Evolutionary conservation across 2,888 invertebrate species (phyloP), one percentile per base, ranked within the genome.

Genomic region (Trilocha varians): DNA sequence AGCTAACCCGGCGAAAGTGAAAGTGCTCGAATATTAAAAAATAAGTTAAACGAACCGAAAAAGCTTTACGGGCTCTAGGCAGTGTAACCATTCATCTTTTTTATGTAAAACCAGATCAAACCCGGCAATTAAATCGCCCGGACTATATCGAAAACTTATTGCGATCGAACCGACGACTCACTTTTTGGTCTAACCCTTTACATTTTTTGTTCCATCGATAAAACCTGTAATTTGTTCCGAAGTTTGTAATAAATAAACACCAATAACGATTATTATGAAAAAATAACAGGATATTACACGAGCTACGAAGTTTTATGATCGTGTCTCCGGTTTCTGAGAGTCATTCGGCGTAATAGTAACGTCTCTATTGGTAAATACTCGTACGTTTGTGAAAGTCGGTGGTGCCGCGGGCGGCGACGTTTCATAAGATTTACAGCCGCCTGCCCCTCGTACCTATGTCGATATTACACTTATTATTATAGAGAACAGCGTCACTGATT

Each of bases 131-230:
- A 85, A 85, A 85, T 80, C 77, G 79, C 70, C 78, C 82, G 82
- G 73, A 80, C 82, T 57, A 79, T 84, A 84, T 85, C 84, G 83
- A 82, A 82, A 83, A 85, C 80, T 80, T 85, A 85, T 85, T 85
- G 84, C 83, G 78, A 83, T 80, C 83, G 75, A 67, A 56, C 80
- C 73, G 71, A 83, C 84, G 82, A 82, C 84, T 85, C 77, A 84
- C 78, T 84, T 85, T 85, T 85, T 84, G 75, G 80, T 67, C 73
- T 77, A 82, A 84, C 82, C 85, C 85, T 80, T 84, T 78, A 78
- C 65, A 72, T 78, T 82, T 82, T 83, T 84, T 83, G 73, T 74
- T 63, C 60, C 63, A 60, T 69, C 78, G 78, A 79, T 77, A 82
- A 75, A 82, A 78, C 83, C 83, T 83, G 73, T 85, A 85, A 85